These are phyloP conservation scores for Zapornia atra DNA, from an alignment of 2,113 vertebrate species.

Conservation along the genomic window DNA sequence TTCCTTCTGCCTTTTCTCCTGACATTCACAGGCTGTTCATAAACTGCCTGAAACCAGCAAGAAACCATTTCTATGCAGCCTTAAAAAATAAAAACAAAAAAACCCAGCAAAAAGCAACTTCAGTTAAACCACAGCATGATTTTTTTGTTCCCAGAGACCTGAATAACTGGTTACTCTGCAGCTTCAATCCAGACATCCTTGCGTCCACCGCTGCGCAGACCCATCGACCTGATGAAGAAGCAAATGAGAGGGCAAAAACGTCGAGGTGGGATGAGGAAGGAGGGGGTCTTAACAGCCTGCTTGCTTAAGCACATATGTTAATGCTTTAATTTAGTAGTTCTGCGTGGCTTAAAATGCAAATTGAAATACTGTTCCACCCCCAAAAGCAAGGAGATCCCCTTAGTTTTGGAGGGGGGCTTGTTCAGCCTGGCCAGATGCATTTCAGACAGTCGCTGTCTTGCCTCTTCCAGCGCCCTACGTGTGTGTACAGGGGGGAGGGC, in stretches of 20 bases:
- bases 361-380: neutral
- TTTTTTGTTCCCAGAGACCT: neutral
- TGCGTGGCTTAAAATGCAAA: neutral
- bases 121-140: neutral
- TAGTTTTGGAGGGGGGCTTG: neutral
- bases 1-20: neutral
- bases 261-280: neutral
- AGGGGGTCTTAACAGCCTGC: neutral
- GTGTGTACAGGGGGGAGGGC: neutral
- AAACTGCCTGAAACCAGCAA: neutral
- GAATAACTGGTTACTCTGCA: neutral
- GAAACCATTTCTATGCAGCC: neutral
- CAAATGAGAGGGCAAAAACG: neutral
- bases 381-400: neutral
- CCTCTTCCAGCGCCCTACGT: neutral
- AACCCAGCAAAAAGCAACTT: neutral
- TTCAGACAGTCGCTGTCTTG: neutral
- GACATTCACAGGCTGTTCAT: fast-evolving
- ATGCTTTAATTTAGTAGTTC: neutral
- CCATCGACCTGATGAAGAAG: fast-evolving
- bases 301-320: fast-evolving
- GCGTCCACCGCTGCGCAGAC: neutral
- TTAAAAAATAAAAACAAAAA: neutral
- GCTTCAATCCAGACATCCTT: neutral
- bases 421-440: neutral